A percentile compares a stretch with the other conserved stretches of the same genome.
These are phyloP conservation scores for Callitettix versicolor DNA, from an alignment of 1,140 invertebrate genomes.

Conservation along the genomic window DNA sequence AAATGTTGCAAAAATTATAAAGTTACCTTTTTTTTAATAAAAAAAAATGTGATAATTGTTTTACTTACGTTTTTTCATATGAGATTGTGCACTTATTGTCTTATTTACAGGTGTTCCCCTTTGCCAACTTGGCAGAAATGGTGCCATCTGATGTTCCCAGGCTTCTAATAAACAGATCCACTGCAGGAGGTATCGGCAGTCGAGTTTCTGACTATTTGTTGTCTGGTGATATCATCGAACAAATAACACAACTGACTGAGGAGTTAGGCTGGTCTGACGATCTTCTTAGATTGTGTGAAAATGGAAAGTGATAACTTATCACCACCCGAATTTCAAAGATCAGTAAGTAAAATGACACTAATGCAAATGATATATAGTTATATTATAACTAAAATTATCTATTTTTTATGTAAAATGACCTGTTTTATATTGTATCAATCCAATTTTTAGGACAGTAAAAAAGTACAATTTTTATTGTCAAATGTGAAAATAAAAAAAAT, in stretches of 20 bases:
- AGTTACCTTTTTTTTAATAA: not conserved
- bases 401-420: no score
- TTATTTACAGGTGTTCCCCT: slow-evolving; percentile 63
- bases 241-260: not conserved
- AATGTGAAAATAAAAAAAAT: no score
- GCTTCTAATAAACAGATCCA: slow-evolving; percentile 74
- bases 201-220: not conserved
- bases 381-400: no score
- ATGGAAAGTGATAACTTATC: no score
- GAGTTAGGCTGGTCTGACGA: slow-evolving; percentile 12
- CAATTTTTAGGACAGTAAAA: no score
- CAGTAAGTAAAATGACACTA: no score
- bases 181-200: slow-evolving; percentile 38
- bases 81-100: not conserved
- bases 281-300: no score
- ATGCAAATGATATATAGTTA: no score
- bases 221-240: slow-evolving; percentile 3
- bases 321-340: no score
- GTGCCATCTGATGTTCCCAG: slow-evolving; percentile 59
- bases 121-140: slow-evolving; percentile 79
- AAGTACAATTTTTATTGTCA: no score
- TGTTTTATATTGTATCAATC: no score
- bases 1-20: no score
- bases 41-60: not conserved
- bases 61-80: not conserved